These are phyloP conservation scores for Anadara kagoshimensis DNA, from an alignment of 1,140 invertebrate genomes.

Conservation along the genomic window DNA sequence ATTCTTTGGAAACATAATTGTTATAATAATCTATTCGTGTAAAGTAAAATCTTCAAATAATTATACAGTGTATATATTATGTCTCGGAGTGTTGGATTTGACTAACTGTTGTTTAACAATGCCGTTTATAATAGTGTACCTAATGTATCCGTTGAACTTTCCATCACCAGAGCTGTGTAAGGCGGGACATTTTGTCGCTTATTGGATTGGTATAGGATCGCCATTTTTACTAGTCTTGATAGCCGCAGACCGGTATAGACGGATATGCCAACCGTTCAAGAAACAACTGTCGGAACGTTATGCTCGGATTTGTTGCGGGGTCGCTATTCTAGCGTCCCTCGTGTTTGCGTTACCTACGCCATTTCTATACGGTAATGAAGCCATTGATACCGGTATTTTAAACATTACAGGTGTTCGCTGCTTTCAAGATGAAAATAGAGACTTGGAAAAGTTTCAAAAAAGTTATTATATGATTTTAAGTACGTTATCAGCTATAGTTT, in stretches of 20 bases:
- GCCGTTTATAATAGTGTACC: conserved; percentile 33
- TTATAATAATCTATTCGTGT: conserved; percentile 15
- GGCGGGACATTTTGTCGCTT: conserved; percentile 30
- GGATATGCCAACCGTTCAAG: conserved; percentile 28
- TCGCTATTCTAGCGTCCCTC: conserved; percentile 8
- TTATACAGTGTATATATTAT: conserved; percentile 35
- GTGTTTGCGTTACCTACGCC: conserved; percentile 17
- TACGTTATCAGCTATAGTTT: conserved; percentile 14
- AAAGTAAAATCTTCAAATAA: conserved; percentile 23
- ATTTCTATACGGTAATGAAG: conserved; percentile 20
- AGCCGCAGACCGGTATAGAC: conserved; percentile 30
- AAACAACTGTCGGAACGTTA: conserved; percentile 22
- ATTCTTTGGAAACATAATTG: conserved; percentile 21
- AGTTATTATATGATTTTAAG: conserved; percentile 29
- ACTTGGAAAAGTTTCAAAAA: conserved; percentile 6
- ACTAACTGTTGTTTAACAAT: conserved; percentile 34
- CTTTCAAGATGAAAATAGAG: conserved; percentile 3
- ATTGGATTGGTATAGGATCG: conserved; percentile 25
- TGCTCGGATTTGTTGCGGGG: conserved; percentile 8
- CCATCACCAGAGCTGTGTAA: conserved; percentile 24
- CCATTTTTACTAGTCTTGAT: conserved; percentile 29
- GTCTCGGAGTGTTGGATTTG: conserved; percentile 35
- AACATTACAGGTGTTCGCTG: conserved; percentile 11
- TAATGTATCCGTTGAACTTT: conserved; percentile 23
- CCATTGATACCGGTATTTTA: not conserved